Conservation (phyloP, 2,888 invertebrate genomes). For the Quadroppia sp. region DNA sequence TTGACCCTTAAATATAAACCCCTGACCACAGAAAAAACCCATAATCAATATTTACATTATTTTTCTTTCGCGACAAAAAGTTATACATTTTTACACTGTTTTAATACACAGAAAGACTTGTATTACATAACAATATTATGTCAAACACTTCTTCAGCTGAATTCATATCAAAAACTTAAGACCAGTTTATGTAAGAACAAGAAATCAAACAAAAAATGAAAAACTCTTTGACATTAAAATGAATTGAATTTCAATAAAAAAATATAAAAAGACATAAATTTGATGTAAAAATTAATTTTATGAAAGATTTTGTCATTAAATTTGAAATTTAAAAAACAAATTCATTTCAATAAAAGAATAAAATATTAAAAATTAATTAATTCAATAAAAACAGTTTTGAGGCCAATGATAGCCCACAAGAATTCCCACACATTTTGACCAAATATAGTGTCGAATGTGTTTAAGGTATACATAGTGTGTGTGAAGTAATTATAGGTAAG, state of each 20-base stretch:
- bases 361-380: background rate
- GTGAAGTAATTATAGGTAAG: too few relatives aligned
- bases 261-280: background rate
- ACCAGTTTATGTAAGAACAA: background rate
- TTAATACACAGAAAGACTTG: background rate
- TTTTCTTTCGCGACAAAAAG: background rate
- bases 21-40: too few relatives aligned
- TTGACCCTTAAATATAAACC: too few relatives aligned
- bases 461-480: background rate
- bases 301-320: too few relatives aligned
- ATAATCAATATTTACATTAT: too few relatives aligned
- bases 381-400: background rate
- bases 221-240: background rate
- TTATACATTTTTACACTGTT: background rate
- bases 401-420: slow-evolving; percentile 13
- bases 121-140: background rate
- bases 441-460: background rate
- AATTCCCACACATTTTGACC: slow-evolving; percentile 16
- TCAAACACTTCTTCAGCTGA: background rate
- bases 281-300: background rate
- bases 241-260: background rate
- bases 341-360: background rate
- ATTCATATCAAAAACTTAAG: background rate
- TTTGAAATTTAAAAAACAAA: too few relatives aligned
- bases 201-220: background rate